phyloP scores from a whole-genome alignment of 2,113 vertebrate species.

The Phalacrocorax aristotelis region DNA sequence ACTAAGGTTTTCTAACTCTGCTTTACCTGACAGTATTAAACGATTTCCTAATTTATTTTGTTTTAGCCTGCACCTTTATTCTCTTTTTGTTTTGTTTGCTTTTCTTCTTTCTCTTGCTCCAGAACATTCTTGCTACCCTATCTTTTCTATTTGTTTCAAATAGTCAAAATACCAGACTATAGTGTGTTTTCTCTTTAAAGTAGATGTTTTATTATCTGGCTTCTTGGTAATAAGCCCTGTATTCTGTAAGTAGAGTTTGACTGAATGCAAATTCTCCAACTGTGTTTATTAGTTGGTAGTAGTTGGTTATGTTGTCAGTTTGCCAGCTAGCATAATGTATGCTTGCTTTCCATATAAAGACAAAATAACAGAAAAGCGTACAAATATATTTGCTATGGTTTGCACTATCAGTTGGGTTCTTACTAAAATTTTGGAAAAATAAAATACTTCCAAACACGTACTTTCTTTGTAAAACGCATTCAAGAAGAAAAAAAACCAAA shows the following conservation, averaged over 20 bases:
- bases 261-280: constrained; percentile 11
- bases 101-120: not conserved
- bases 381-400: not conserved
- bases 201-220: not conserved
- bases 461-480: not conserved
- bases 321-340: not conserved
- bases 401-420: not conserved
- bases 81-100: not conserved
- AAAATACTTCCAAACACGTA: not conserved
- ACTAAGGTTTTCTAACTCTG: not conserved
- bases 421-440: not conserved
- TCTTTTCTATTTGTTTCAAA: not conserved
- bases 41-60: not conserved
- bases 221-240: not conserved
- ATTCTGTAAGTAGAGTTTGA: not conserved
- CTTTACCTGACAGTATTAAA: not conserved
- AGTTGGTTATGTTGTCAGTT: not conserved
- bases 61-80: not conserved
- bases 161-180: not conserved
- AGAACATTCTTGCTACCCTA: not conserved
- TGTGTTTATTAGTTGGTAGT: constrained; percentile 24
- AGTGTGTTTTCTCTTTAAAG: not conserved
- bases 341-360: not conserved
- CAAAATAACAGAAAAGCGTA: not conserved
- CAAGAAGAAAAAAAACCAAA: not conserved